These are phyloP conservation scores for Luperina nickerlii DNA, from an alignment of 2,888 invertebrate species.

Conservation along the genomic window DNA sequence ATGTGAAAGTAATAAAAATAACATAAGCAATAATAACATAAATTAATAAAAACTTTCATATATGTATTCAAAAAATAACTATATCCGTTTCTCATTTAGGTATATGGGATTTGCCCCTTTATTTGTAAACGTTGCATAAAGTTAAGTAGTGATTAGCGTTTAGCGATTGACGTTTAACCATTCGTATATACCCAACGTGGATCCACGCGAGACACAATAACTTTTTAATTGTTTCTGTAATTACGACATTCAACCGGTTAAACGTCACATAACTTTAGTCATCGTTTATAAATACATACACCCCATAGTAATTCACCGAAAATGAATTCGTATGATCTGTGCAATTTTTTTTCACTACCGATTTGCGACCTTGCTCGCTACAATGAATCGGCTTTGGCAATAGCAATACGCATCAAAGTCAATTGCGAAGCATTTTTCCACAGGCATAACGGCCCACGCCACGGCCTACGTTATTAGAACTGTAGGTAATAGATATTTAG, in stretches of 20 bases:
- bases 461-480: not conserved
- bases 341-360: not conserved
- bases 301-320: not conserved
- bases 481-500: not conserved
- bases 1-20: too few relatives aligned
- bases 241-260: too few relatives aligned
- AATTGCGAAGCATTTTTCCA: slow-evolving; percentile 28
- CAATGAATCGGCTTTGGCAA: not conserved
- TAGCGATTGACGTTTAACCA: too few relatives aligned
- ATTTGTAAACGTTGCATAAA: too few relatives aligned
- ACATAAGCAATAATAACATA: not conserved
- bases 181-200: too few relatives aligned
- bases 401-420: slow-evolving; percentile 37
- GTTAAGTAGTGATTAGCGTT: too few relatives aligned
- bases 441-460: slow-evolving; percentile 19
- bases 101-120: too few relatives aligned
- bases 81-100: too few relatives aligned
- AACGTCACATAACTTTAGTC: too few relatives aligned
- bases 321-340: not conserved
- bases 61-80: not conserved
- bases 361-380: not conserved
- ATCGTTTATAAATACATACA: too few relatives aligned
- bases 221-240: too few relatives aligned
- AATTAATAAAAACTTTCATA: not conserved
- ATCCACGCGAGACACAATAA: too few relatives aligned